Conservation (phyloP, 2,888 invertebrate species). For the Poecilus cupreus region DNA sequence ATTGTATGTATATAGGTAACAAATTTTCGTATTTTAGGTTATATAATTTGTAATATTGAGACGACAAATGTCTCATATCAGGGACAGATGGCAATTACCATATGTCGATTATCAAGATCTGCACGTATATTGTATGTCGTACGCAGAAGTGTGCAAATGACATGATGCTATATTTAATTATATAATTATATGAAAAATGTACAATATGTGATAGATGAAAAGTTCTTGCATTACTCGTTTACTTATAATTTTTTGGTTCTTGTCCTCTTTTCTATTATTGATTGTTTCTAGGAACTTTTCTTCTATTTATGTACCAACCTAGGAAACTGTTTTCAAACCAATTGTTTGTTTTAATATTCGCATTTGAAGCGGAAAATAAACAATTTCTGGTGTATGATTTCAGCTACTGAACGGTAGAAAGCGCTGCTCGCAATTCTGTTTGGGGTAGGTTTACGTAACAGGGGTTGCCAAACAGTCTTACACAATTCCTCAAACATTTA, state of each 20-base stretch:
- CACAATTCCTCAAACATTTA: no score
- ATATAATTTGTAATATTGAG: no score
- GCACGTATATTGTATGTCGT: no score
- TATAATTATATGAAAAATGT: no score
- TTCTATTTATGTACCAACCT: not conserved
- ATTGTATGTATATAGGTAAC: no score
- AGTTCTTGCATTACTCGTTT: not conserved
- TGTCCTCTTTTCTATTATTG: not conserved
- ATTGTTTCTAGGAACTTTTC: not conserved
- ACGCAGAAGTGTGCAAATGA: no score
- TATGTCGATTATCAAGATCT: no score
- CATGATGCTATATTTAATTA: no score
- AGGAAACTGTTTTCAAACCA: conserved; percentile 14
- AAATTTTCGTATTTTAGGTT: no score
- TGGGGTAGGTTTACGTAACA: conserved; percentile 38
- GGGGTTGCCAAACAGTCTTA: conserved; percentile 2
- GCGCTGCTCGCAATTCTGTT: not conserved
- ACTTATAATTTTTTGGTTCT: not conserved
- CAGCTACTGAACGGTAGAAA: conserved; percentile 3
- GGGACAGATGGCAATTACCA: no score
- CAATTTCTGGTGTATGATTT: conserved; percentile 20
- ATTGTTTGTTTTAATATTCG: conserved; percentile 14
- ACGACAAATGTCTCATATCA: no score
- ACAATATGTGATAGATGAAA: no score
- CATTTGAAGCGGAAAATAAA: conserved; percentile 13